A percentile compares a stretch with the other conserved stretches of the same genome.
Conservation (phyloP, 2,113 vertebrate species). For the Phyllostomus hastatus region DNA sequence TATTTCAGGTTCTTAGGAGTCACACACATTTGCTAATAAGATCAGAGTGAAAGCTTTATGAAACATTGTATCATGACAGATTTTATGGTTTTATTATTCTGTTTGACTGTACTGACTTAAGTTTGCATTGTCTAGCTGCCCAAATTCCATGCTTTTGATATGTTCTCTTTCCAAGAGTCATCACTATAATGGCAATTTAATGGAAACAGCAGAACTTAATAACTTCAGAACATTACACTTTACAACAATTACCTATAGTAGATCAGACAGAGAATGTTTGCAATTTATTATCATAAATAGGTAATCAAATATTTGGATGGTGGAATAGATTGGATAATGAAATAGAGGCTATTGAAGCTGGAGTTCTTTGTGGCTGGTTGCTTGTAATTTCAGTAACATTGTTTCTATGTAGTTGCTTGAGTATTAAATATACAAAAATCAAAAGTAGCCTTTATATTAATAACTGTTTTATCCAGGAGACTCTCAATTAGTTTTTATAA, state of each 20-base stretch:
- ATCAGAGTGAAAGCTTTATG: conserved; percentile 67
- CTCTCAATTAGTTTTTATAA: not conserved
- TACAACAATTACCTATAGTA: conserved; percentile 71
- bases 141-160: conserved; percentile 69
- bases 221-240: conserved; percentile 72
- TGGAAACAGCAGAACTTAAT: conserved; percentile 47
- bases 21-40: conserved; percentile 56
- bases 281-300: conserved; percentile 76
- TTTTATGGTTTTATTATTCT: conserved; percentile 75
- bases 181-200: conserved; percentile 63
- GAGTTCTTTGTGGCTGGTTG: conserved; percentile 56
- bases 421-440: not conserved
- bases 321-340: conserved; percentile 66
- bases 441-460: not conserved
- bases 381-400: not conserved
- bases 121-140: conserved; percentile 60
- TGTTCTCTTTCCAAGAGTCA: conserved; percentile 37
- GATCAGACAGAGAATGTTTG: conserved; percentile 71
- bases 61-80: conserved; percentile 62
- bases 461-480: not conserved
- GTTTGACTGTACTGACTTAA: conserved; percentile 58
- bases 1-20: conserved; percentile 33
- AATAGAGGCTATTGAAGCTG: conserved; percentile 35
- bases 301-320: conserved; percentile 70
- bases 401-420: not conserved